Base-by-base conservation (phyloP, 2,113 vertebrate genomes). In the Megaceryle maxima region DNA sequence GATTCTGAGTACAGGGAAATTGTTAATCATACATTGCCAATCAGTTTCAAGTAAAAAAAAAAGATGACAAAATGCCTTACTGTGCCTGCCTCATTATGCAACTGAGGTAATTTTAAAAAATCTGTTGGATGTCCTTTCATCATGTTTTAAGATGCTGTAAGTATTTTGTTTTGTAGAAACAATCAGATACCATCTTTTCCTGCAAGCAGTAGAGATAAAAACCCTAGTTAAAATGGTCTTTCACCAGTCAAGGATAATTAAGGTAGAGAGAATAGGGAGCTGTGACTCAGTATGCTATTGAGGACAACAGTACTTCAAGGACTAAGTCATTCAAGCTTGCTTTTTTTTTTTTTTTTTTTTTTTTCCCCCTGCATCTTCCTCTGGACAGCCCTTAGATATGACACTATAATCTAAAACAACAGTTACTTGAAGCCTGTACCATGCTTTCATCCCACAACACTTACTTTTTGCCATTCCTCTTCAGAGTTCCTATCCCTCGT, bases 311-410 rank as follows among this genome's bases (percentile, higher is more conserved):
- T 43, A 79, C 64, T 63, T 90, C 10, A 68, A 81, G 24, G 11
- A 21, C 48, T 68, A 73, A 55, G 7, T 46, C 80, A 78, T 39
- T 37, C 41, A 12, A 8, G 16, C 3, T 3, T n/a, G n/a, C n/a
- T n/a, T n/a, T 2, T 63, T 79, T 75, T 74, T 35, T 2, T 1
- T 13, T 26, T 37, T 37, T 2, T 63, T 79, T 75, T 74, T 35
- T 2, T 1, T 13, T 26, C 8, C 37, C 37, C 37, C 17, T 13
- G 51, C 1, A 0, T 74, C 41, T 39, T 85, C 7, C 80, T 77
- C 33, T 81, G 57, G 39, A 43, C 13, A 78, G 16, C 39, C 17
- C 14, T 62, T 91, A 76, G 43, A 14, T 69, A 75, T 9, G 5
- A 6, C 33, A 79, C 28, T 57, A 26, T n/a, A 68, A 78, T 63